Conservation (phyloP, 1,140 invertebrate genomes). For the Geopemphigus sp. region DNA sequence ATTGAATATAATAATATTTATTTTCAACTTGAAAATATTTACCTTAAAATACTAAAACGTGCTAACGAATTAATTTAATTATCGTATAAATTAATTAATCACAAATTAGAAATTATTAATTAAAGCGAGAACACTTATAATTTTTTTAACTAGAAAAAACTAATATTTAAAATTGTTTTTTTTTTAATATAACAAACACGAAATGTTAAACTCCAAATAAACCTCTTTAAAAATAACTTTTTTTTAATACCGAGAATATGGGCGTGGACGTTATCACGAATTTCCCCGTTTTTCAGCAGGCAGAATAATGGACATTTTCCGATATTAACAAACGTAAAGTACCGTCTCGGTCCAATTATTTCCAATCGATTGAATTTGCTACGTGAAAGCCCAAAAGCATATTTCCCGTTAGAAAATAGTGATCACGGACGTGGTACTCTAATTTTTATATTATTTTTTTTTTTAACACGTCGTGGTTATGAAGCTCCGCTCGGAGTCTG, state of each 20-base stretch:
- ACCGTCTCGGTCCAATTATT: constrained; percentile 12
- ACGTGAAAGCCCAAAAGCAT: constrained; percentile 1
- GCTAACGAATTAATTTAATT: too few species aligned
- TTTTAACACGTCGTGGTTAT: constrained; percentile 11
- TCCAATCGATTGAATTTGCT: constrained; percentile 19
- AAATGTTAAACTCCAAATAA: too few species aligned
- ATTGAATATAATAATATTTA: too few species aligned
- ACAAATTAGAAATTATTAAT: too few species aligned
- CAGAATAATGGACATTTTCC: constrained; percentile 16
- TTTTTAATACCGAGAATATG: neutral
- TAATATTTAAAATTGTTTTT: too few species aligned
- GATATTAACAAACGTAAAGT: constrained; percentile 22
- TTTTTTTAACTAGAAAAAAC: too few species aligned
- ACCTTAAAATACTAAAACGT: too few species aligned
- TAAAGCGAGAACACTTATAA: too few species aligned
- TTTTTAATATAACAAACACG: too few species aligned
- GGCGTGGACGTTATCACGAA: neutral
- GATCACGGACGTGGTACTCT: neutral
- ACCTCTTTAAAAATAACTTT: too few species aligned
- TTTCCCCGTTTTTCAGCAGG: neutral
- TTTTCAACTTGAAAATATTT: too few species aligned
- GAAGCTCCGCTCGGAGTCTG: neutral
- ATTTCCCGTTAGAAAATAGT: constrained; percentile 1
- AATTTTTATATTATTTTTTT: neutral
- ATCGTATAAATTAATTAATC: too few species aligned